These are phyloP conservation scores for Lasius platythorax DNA, from an alignment of 2,888 invertebrate genomes.

Conservation along the genomic window DNA sequence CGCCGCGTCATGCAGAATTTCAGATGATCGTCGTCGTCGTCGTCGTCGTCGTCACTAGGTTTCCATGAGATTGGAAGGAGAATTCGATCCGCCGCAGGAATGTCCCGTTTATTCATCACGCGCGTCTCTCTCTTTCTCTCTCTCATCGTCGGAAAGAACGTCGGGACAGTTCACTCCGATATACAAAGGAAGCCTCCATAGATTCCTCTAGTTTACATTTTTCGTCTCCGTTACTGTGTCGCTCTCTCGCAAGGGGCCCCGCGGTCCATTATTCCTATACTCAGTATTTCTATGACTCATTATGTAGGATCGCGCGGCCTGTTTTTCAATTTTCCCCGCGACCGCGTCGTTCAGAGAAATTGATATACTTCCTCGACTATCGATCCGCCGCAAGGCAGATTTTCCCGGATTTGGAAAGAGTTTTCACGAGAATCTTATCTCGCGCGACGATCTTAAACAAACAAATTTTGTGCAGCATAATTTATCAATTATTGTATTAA, in stretches of 20 bases:
- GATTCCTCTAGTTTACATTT: constrained; percentile 75
- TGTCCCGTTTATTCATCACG: constrained; percentile 68
- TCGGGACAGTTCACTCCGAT: constrained; percentile 40
- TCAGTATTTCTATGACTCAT: constrained; percentile 72
- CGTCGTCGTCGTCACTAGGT: constrained; percentile 46
- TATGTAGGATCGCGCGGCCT: constrained; percentile 62
- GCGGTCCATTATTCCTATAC: constrained; percentile 70
- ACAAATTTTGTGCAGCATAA: background rate
- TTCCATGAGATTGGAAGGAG: constrained; percentile 48
- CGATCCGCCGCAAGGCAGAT: background rate
- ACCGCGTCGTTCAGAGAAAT: constrained; percentile 66
- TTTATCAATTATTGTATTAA: background rate
- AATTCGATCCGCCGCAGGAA: constrained; percentile 69
- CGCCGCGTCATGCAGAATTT: constrained; percentile 53
- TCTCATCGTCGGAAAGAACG: constrained; percentile 46
- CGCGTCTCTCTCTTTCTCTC: constrained; percentile 46
- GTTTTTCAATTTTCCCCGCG: constrained; percentile 64
- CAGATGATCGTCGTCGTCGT: constrained; percentile 38
- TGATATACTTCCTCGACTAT: constrained; percentile 63
- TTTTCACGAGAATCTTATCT: background rate
- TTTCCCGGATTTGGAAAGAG: constrained; percentile 20
- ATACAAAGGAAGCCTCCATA: constrained; percentile 62
- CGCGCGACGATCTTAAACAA: background rate
- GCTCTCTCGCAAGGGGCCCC: constrained; percentile 52
- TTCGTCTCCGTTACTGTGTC: constrained; percentile 67